A percentile compares a stretch with the other conserved stretches of the same genome.
phyloP scores from a whole-genome alignment of 2,888 invertebrate genomes.

The Zonitis immaculata region DNA sequence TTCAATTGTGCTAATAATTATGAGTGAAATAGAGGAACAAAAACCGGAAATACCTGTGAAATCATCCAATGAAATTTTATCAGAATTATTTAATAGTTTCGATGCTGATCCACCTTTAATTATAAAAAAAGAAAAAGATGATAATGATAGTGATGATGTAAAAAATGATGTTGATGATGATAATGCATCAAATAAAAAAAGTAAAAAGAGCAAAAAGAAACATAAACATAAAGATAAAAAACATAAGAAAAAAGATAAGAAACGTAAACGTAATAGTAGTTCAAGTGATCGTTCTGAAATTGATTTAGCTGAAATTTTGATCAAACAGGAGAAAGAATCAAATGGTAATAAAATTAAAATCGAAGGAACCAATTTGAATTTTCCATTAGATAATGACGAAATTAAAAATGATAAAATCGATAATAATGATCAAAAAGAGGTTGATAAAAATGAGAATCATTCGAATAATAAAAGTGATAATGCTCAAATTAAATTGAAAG shows the following conservation, averaged over 20 bases:
- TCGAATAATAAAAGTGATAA: too few species aligned
- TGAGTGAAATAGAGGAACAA: conserved; percentile 18
- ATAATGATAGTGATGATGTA: conserved; percentile 38
- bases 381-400: conserved; percentile 19
- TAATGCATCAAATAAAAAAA: conserved; percentile 46
- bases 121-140: conserved; percentile 41
- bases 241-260: conserved; percentile 48
- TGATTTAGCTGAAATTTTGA: conserved; percentile 42
- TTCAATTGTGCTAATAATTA: too few species aligned
- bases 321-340: conserved; percentile 41
- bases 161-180: too few species aligned
- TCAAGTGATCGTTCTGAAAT: conserved; percentile 36
- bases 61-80: conserved; percentile 74
- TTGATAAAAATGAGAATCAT: too few species aligned
- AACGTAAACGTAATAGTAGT: conserved; percentile 34
- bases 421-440: too few species aligned
- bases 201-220: conserved; percentile 58
- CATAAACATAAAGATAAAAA: conserved; percentile 57
- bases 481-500: conserved; percentile 8
- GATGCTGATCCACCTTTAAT: conserved; percentile 64
- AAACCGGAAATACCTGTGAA: conserved; percentile 48
- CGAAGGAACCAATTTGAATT: conserved; percentile 31
- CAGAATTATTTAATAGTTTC: conserved; percentile 75
- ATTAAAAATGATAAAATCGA: conserved; percentile 22
- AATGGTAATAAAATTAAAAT: conserved; percentile 41